Percentiles rank a stretch among this genome's conserved stretches.
phyloP scores from a whole-genome alignment of 2,888 invertebrate genomes.

The Dusona sp. region DNA sequence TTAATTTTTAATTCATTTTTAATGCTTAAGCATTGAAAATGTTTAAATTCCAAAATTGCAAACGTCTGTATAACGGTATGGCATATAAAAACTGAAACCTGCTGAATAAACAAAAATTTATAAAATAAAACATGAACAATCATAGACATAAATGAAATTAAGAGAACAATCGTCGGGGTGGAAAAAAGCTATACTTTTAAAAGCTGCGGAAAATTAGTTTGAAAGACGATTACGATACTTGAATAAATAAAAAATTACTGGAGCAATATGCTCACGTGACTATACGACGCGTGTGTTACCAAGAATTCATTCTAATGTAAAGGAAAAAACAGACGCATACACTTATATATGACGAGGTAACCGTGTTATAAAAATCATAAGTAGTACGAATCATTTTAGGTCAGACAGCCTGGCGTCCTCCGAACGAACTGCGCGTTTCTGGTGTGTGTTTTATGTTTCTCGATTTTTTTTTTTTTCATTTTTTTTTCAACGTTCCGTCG shows the following conservation, averaged over 20 bases:
- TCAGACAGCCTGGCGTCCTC: slow-evolving; percentile 69
- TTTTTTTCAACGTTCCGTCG: slow-evolving; percentile 24
- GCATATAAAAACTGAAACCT: not conserved
- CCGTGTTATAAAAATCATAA: slow-evolving; percentile 49
- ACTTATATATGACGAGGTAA: slow-evolving; percentile 17
- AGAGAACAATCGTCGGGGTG: not conserved
- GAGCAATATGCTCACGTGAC: slow-evolving; percentile 41
- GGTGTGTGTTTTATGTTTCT: slow-evolving; percentile 31
- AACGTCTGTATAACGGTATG: no score
- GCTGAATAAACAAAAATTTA: not conserved
- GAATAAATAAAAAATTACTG: slow-evolving; percentile 35
- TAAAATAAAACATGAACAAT: not conserved
- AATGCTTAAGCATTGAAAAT: not conserved
- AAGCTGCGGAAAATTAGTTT: not conserved
- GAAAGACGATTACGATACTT: slow-evolving; percentile 13
- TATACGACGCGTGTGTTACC: slow-evolving; percentile 22
- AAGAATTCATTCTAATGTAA: slow-evolving; percentile 48
- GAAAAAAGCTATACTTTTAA: not conserved
- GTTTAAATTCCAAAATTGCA: not conserved
- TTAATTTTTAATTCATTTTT: no score
- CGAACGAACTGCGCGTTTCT: slow-evolving; percentile 64
- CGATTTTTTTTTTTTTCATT: slow-evolving; percentile 3
- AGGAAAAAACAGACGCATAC: slow-evolving; percentile 20
- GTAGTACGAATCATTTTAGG: slow-evolving; percentile 61
- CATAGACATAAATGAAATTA: not conserved